Evolutionary conservation across 2,797 vertebrate genomes (phyloP), one percentile per base, ranked within the genome.

Genomic region (Fundulus diaphanus): DNA sequence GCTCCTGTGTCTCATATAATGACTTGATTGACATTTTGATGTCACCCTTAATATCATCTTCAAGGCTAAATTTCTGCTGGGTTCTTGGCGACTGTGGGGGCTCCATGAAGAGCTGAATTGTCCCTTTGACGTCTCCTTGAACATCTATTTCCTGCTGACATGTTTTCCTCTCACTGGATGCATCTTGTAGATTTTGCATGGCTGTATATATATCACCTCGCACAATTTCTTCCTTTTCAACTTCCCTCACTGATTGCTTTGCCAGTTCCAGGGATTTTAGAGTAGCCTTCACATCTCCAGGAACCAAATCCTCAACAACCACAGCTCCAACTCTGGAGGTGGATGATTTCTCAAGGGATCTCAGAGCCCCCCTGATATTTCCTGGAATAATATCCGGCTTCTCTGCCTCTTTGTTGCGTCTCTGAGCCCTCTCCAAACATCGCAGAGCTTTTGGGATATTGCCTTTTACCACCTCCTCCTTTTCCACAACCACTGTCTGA

Each of bases 381-480:
- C 95, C 95, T 70, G 94, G 93, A 76, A 97, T 86, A 37, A 95
- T 95, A 89, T 96, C 93, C 59, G 95, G 93, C 85, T 96, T 97
- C 84, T 96, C 94, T 73, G 93, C 78, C 81, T 96, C 96, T 88
- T 94, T 96, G 83, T 90, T 81, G 52, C 59, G 88, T 72, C 85
- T 87, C 66, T 94, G 95, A 82, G 96, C 95, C 84, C 92, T 96
- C 83, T 95, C 93, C 73, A 97, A 93, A 90, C 96, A 96, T 79
- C 78, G 94, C 73, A 97, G 85, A 61, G 95, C 88, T 90, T 95
- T 93, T 2, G 94, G 90, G 79, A 96, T 95, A 89, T 96, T 94
- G 67, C 96, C 96, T 93, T 96, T 97, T 73, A 96, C 91, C 71
- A 96, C 94, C 73, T 96, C 95, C 90, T 98, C 96, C 87, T 96